A percentile compares a stretch with the other conserved stretches of the same genome.
These are phyloP conservation scores for Baronia brevicornis DNA, from an alignment of 2,888 invertebrate species.

Conservation along the genomic window DNA sequence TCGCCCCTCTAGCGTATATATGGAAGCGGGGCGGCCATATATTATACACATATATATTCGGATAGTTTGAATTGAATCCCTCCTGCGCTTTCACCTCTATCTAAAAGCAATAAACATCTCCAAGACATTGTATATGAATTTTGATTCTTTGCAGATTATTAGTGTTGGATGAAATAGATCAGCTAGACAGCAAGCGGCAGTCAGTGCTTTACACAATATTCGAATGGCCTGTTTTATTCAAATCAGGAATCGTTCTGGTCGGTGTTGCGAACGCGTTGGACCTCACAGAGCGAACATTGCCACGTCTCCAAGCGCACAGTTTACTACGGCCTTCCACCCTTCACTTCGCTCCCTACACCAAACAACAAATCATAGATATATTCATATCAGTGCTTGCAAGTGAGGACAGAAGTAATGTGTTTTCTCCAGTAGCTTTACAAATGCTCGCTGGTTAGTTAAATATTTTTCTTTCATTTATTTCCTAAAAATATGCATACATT, in stretches of 20 bases:
- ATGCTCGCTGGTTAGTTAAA: slow-evolving; percentile 83
- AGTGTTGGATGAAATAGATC: slow-evolving; percentile 96
- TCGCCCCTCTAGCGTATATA: too few species aligned
- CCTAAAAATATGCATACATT: too few species aligned
- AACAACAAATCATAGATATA: slow-evolving; percentile 91
- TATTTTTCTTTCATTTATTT: neutral
- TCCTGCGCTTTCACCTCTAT: too few species aligned
- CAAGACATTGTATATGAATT: too few species aligned
- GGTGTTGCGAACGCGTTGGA: slow-evolving; percentile 98
- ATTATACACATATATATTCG: too few species aligned
- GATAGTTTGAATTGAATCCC: too few species aligned
- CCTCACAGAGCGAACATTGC: slow-evolving; percentile 91
- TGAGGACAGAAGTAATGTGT: slow-evolving; percentile 80
- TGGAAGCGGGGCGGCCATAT: too few species aligned
- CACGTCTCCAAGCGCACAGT: slow-evolving; percentile 87
- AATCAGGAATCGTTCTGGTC: slow-evolving; percentile 85
- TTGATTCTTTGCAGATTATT: slow-evolving; percentile 77
- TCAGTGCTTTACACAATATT: slow-evolving; percentile 94
- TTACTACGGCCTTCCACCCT: slow-evolving; percentile 84
- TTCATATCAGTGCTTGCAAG: slow-evolving; percentile 85
- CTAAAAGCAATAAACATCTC: too few species aligned
- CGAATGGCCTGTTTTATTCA: slow-evolving; percentile 87
- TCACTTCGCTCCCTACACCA: slow-evolving; percentile 94
- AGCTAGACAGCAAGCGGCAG: slow-evolving; percentile 88
- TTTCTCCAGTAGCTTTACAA: slow-evolving; percentile 90